These are phyloP conservation scores for Zaprionus obscuricornis DNA, from an alignment of 2,888 invertebrate genomes.

Conservation along the genomic window DNA sequence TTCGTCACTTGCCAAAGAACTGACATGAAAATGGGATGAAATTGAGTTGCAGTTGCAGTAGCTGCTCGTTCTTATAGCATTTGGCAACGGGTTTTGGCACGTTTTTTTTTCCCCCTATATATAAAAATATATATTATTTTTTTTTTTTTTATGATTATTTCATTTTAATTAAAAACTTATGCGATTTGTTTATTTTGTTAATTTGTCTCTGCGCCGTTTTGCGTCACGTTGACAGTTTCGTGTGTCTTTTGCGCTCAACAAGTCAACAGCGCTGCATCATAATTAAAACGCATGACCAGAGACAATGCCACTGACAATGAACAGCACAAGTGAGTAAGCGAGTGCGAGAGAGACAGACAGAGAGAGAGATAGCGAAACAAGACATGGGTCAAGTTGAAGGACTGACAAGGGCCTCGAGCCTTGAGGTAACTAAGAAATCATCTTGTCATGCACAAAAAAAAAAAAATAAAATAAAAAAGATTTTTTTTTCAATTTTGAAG, in stretches of 20 bases:
- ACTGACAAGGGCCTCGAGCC: slow-evolving; percentile 38
- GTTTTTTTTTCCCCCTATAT: slow-evolving; percentile 33
- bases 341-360: no score
- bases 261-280: slow-evolving; percentile 80
- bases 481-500: no score
- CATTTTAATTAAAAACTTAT: slow-evolving; percentile 65
- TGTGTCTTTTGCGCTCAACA: slow-evolving; percentile 56
- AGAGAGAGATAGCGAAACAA: slow-evolving; percentile 14
- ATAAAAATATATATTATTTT: slow-evolving; percentile 69
- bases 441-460: slow-evolving; percentile 31
- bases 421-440: slow-evolving; percentile 40
- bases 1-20: slow-evolving; percentile 32
- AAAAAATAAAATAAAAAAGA: no score
- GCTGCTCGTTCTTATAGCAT: slow-evolving; percentile 26
- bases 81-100: slow-evolving; percentile 45
- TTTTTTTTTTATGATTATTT: slow-evolving; percentile 70
- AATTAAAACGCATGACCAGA: slow-evolving; percentile 74
- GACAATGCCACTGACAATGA: slow-evolving; percentile 38
- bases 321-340: slow-evolving; percentile 3
- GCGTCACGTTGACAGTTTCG: slow-evolving; percentile 75
- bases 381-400: slow-evolving; percentile 74
- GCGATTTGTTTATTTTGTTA: slow-evolving; percentile 73
- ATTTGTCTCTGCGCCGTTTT: slow-evolving; percentile 58
- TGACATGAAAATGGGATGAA: slow-evolving; percentile 1
- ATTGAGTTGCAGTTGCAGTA: background rate